Percentiles rank a stretch among this genome's conserved stretches.
phyloP scores from a whole-genome alignment of 2,797 vertebrate species.

The Coreius guichenoti region DNA sequence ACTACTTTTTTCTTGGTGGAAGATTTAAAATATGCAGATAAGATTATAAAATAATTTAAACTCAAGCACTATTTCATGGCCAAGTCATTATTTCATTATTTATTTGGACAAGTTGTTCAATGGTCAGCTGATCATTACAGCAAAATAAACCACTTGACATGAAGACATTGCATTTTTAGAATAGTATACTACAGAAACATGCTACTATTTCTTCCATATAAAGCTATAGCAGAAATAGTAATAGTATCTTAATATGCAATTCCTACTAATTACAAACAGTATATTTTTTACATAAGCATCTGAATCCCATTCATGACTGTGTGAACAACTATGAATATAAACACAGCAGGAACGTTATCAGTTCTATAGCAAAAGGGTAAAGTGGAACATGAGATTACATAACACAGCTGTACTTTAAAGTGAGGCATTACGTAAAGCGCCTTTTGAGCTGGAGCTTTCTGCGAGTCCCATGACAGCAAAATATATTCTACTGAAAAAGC shows the following conservation, averaged over 20 bases:
- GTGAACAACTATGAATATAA: background rate
- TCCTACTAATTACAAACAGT: no score
- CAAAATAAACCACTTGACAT: background rate
- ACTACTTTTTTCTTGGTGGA: no score
- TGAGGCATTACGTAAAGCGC: constrained; percentile 16
- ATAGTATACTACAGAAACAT: background rate
- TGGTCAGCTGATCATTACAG: background rate
- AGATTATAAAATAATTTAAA: no score
- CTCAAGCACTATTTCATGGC: background rate
- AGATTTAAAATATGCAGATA: background rate
- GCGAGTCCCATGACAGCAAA: background rate
- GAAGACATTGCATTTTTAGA: background rate
- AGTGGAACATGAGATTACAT: constrained; percentile 25
- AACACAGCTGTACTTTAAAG: constrained; percentile 14
- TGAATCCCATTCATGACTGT: background rate
- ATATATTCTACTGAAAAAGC: constrained; percentile 8
- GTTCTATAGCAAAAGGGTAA: constrained; percentile 1
- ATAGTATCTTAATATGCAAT: background rate
- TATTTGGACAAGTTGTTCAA: background rate
- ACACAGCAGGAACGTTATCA: background rate
- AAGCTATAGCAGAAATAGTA: background rate
- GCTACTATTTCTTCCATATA: background rate
- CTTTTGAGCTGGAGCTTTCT: constrained; percentile 14
- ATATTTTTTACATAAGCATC: no score
- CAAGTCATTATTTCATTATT: background rate